Evolutionary conservation across 2,797 vertebrate genomes (phyloP), one percentile per base, ranked within the genome.

Genomic region (Protonibea diacanthus): DNA sequence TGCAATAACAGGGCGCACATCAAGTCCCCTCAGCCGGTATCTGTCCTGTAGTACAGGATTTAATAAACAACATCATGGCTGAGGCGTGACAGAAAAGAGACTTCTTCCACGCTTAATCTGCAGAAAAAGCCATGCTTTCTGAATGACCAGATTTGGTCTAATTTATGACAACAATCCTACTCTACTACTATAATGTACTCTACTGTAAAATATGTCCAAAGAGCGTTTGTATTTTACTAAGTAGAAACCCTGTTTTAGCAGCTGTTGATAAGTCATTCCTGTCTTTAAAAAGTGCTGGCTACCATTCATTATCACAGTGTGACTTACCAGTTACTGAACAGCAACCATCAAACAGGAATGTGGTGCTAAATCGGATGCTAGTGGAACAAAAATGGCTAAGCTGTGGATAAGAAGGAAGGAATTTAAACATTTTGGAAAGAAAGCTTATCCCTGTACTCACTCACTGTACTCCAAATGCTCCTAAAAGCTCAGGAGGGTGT

Each of bases 341-440:
- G 74, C 21, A 47, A 40, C 59, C 64, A 66, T 68, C 15, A 66
- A 69, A 78, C 62, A 55, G 29, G 48, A 76, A 61, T 70, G 45
- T n/a, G 84, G 84, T 82, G 86, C 84, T 80, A 79, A 86, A 45
- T 20, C 49, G 6, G 49, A 79, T 64, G 76, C 64, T 74, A 78
- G 60, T 65, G 17, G 44, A 88, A 72, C 59, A 83, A 65, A 62
- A 52, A 66, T 13, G 55, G 66, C 29, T 60, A 73, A 80, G 58
- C 11, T 29, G 17, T 72, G 25, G 71, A 14, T 48, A 77, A 27
- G 8, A 76, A 76, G 11, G 20, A 33, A 33, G 12, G 38, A 69
- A 47, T 71, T 72, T 49, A 45, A 72, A 65, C 2, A 53, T 69
- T 73, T 71, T 74, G 10, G 10, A 42, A 70, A 52, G 21, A 40